A percentile compares a stretch with the other conserved stretches of the same genome.
These are phyloP conservation scores for Oopsacas minuta DNA, from an alignment of 37 sponge, comb jelly and placozoan species.

Conservation along the genomic window DNA sequence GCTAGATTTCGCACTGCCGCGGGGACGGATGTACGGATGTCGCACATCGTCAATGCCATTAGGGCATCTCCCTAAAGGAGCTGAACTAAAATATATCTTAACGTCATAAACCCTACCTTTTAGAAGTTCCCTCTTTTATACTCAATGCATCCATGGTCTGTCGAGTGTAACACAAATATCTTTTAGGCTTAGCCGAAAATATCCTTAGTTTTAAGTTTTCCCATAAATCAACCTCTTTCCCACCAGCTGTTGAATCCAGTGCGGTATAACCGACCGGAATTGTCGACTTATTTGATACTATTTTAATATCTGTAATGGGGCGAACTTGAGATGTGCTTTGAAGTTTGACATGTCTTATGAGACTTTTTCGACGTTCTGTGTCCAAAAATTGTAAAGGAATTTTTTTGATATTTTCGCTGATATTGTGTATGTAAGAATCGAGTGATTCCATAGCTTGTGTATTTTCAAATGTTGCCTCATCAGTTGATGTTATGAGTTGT, in stretches of 20 bases:
- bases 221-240: neutral
- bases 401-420: neutral
- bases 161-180: constrained; percentile 16
- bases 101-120: neutral
- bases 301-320: constrained; percentile 5
- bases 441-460: neutral
- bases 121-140: constrained; percentile 11
- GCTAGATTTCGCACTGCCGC: too few relatives aligned
- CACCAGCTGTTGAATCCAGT: neutral
- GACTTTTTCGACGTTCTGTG: neutral
- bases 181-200: neutral
- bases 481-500: neutral
- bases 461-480: neutral
- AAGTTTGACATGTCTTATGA: neutral
- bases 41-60: too few relatives aligned
- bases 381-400: neutral
- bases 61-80: too few relatives aligned
- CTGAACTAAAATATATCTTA: too few relatives aligned
- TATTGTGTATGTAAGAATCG: neutral
- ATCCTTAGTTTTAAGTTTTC: neutral
- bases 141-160: neutral
- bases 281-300: neutral
- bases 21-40: too few relatives aligned
- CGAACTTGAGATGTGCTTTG: neutral
- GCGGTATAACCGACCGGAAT: neutral